Evolutionary conservation across 2,888 invertebrate species (phyloP).

Genomic region (Hydraecia micacea): DNA sequence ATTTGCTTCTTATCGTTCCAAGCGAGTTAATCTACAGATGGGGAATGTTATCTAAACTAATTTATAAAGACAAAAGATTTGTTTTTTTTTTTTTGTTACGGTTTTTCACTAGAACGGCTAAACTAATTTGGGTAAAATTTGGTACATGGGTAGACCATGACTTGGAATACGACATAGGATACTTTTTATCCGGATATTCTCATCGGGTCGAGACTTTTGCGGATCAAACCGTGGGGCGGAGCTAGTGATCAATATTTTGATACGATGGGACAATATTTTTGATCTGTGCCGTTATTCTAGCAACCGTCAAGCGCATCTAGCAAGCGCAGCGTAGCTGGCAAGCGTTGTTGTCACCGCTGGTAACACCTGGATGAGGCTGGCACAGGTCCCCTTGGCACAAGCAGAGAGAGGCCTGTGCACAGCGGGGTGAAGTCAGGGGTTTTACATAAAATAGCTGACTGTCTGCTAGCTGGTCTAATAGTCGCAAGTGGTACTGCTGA

Average conservation of each 20-base stretch:
- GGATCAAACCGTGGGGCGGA: not conserved
- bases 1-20: conserved; percentile 22
- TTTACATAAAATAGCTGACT: too few relatives aligned
- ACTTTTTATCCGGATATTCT: not conserved
- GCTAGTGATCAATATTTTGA: not conserved
- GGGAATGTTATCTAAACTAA: not conserved
- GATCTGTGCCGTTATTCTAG: not conserved
- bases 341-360: too few relatives aligned
- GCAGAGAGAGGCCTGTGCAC: too few relatives aligned
- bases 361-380: too few relatives aligned
- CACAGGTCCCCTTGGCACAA: too few relatives aligned
- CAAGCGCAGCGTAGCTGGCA: too few relatives aligned
- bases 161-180: not conserved
- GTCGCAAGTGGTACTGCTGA: too few relatives aligned
- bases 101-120: not conserved
- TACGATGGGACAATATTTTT: not conserved
- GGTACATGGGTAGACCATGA: not conserved
- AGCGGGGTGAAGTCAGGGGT: too few relatives aligned
- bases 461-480: too few relatives aligned
- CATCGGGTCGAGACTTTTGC: not conserved
- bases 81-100: not conserved
- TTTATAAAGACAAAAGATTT: not conserved
- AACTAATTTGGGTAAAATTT: not conserved
- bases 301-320: too few relatives aligned
- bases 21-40: not conserved